Conservation (phyloP, 2,113 vertebrate species). For the Gulo gulo region DNA sequence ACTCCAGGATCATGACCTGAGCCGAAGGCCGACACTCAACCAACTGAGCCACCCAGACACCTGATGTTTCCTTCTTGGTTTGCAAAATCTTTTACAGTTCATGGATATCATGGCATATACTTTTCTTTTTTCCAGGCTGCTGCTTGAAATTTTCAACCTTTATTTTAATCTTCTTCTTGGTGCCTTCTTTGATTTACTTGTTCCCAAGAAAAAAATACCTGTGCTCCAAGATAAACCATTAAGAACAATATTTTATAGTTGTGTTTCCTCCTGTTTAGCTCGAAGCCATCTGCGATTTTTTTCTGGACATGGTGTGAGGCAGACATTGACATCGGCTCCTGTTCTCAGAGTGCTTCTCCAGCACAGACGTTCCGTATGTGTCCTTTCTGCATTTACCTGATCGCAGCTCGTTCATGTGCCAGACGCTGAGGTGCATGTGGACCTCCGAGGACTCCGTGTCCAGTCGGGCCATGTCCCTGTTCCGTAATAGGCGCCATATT, state of each 20-base stretch:
- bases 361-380: neutral
- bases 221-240: neutral
- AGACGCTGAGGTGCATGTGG: rapidly evolving
- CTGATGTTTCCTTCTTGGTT: neutral
- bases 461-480: rapidly evolving
- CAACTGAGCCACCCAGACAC: no score
- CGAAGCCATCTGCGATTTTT: neutral
- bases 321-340: neutral
- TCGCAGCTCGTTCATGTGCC: no score
- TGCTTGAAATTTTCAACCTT: neutral
- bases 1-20: no score
- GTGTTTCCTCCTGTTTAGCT: neutral
- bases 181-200: neutral
- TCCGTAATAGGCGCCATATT: no score
- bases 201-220: neutral
- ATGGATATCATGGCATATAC: neutral
- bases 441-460: no score
- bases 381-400: neutral
- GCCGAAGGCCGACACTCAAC: no score
- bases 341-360: neutral
- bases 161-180: neutral
- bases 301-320: neutral
- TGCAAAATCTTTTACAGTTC: neutral
- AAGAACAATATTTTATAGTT: neutral
- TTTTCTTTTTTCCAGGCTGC: neutral